Evolutionary conservation across 2,797 vertebrate species (phyloP).

Genomic region (Lutjanus argentimaculatus): DNA sequence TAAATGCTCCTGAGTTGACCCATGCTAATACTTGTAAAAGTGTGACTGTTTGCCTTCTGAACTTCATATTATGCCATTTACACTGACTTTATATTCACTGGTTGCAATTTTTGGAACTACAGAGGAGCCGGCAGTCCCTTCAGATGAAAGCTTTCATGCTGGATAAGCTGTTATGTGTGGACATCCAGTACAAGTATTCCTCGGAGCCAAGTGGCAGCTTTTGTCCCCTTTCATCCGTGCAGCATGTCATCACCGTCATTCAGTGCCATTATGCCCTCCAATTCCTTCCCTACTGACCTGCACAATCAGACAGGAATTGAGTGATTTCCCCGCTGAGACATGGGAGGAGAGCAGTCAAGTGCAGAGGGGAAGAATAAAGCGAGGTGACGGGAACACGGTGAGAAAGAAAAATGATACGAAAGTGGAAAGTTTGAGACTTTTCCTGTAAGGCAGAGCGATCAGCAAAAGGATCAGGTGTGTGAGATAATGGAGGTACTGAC

Average conservation of each 20-base stretch:
- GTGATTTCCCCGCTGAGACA: constrained; percentile 20
- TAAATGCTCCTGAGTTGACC: no score
- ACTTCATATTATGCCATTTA: background rate
- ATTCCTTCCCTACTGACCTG: constrained; percentile 16
- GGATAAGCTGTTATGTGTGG: background rate
- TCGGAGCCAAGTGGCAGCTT: constrained; percentile 3
- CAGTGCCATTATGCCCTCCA: background rate
- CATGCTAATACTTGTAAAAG: background rate
- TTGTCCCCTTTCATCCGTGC: constrained; percentile 13
- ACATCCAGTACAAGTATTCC: background rate
- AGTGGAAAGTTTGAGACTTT: background rate
- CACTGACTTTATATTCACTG: background rate
- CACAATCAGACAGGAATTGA: constrained; percentile 28
- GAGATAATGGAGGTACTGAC: background rate
- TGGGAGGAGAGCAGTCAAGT: background rate
- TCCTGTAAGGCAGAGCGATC: background rate
- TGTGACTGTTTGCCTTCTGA: background rate
- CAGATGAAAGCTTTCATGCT: background rate
- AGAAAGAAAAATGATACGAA: background rate
- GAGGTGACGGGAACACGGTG: background rate
- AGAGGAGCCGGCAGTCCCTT: background rate
- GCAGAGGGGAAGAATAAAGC: background rate
- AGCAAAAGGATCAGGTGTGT: background rate
- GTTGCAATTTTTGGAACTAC: no score
- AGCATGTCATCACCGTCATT: constrained; percentile 15